Conservation (phyloP, 2,888 invertebrate genomes). For the Chorisops tibialis region DNA sequence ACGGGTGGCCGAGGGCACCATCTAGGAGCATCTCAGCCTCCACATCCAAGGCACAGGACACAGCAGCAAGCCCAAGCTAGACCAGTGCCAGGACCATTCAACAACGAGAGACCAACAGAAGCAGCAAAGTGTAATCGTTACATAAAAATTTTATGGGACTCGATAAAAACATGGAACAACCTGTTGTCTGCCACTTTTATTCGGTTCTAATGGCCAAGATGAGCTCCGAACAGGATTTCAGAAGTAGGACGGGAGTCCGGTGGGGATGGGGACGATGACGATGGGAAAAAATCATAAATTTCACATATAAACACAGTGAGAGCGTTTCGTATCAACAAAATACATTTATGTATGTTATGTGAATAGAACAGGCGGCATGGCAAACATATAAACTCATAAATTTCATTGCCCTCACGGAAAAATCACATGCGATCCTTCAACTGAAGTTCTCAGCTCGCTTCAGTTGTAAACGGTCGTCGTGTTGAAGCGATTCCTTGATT, state of each 20-base stretch:
- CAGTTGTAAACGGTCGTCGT: constrained; percentile 44
- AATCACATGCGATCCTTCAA: neutral
- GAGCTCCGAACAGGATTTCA: constrained; percentile 24
- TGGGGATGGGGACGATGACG: constrained; percentile 22
- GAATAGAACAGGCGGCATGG: too few species aligned
- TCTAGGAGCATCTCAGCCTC: constrained; percentile 15
- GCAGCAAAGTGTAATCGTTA: constrained; percentile 37
- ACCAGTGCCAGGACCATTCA: neutral
- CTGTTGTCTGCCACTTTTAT: constrained; percentile 37
- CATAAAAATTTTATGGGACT: constrained; percentile 38
- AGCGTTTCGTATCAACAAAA: too few species aligned
- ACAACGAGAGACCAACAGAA: constrained; percentile 28
- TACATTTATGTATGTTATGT: too few species aligned
- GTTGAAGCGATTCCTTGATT: constrained; percentile 44
- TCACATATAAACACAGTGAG: constrained; percentile 27
- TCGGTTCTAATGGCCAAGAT: constrained; percentile 34
- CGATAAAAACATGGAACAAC: constrained; percentile 39
- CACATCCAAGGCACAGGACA: neutral
- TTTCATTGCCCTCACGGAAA: too few species aligned
- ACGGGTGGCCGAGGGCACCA: too few species aligned
- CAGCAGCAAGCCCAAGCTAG: neutral
- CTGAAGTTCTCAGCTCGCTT: constrained; percentile 10
- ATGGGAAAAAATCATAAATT: constrained; percentile 34
- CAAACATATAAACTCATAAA: too few species aligned
- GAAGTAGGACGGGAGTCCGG: neutral